These are phyloP conservation scores for Calephelis nemesis DNA, from an alignment of 1,140 invertebrate species.

Conservation along the genomic window DNA sequence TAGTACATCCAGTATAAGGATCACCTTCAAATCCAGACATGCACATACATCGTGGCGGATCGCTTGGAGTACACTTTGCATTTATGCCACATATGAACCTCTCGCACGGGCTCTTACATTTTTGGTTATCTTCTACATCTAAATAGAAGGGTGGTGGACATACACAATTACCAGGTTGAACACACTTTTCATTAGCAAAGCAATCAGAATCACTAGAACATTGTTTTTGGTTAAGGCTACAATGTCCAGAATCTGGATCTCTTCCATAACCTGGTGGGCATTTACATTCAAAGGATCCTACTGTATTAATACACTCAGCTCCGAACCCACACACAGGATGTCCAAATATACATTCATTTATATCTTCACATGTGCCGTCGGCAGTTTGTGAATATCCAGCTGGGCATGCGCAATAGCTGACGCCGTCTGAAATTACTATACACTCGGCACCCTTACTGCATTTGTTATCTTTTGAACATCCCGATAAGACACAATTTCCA, in stretches of 20 bases:
- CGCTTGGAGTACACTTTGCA: constrained; percentile 92
- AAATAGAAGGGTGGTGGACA: constrained; percentile 93
- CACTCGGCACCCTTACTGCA: constrained; percentile 92
- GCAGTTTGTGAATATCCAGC: constrained; percentile 86
- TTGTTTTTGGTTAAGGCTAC: constrained; percentile 88
- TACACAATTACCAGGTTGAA: constrained; percentile 93
- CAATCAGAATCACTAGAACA: constrained; percentile 92
- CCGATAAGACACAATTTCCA: constrained; percentile 90
- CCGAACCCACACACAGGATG: constrained; percentile 90
- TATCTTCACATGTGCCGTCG: constrained; percentile 90
- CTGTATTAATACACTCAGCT: constrained; percentile 91
- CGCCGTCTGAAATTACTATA: constrained; percentile 92
- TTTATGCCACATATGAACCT: constrained; percentile 95
- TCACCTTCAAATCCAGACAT: constrained; percentile 91
- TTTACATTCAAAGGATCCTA: constrained; percentile 88
- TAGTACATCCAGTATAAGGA: constrained; percentile 89
- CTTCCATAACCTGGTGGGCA: constrained; percentile 87
- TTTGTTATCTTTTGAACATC: constrained; percentile 87
- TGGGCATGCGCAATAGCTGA: constrained; percentile 93
- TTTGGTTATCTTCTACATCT: constrained; percentile 87
- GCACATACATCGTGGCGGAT: constrained; percentile 93
- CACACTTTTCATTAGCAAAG: constrained; percentile 91
- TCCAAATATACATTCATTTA: constrained; percentile 90
- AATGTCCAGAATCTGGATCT: constrained; percentile 84
- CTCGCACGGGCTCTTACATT: constrained; percentile 94